A percentile compares a stretch with the other conserved stretches of the same genome.
These are phyloP conservation scores for Diarsia mendica DNA, from an alignment of 2,888 invertebrate genomes.

Conservation along the genomic window DNA sequence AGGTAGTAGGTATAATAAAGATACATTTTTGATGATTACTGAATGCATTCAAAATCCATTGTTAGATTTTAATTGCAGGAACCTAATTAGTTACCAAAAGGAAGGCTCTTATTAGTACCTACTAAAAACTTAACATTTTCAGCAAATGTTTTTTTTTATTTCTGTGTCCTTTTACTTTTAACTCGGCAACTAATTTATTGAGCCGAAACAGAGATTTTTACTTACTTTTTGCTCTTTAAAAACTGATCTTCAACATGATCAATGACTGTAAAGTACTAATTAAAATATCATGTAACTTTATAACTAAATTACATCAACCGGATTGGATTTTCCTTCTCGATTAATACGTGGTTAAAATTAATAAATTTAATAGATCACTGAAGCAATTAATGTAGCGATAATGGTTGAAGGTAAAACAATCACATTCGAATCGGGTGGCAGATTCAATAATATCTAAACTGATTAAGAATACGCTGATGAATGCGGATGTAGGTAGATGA, in stretches of 20 bases:
- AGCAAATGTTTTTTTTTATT: conserved; percentile 10
- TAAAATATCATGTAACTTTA: conserved; percentile 68
- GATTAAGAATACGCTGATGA: conserved; percentile 15
- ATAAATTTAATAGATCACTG: neutral
- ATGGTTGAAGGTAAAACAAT: neutral
- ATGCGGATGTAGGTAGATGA: conserved; percentile 23
- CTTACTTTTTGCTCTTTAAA: conserved; percentile 7
- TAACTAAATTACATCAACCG: conserved; percentile 72
- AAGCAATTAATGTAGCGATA: neutral
- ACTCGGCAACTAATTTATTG: conserved; percentile 17
- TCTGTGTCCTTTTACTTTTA: conserved; percentile 20
- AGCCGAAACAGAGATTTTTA: neutral
- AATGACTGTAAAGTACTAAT: conserved; percentile 27
- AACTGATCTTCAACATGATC: conserved; percentile 1
- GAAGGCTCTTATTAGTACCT: neutral
- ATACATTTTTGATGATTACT: neutral
- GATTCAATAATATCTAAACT: conserved; percentile 5
- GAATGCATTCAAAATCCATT: neutral
- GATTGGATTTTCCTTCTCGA: conserved; percentile 21
- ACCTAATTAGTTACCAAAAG: neutral
- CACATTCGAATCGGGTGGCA: conserved; percentile 13
- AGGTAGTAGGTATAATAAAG: neutral
- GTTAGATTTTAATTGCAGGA: conserved; percentile 7
- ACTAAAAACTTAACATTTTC: neutral
- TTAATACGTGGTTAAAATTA: conserved; percentile 16